Evolutionary conservation across 2,113 vertebrate species (phyloP).

Genomic region (Pachypanchax playfairii): DNA sequence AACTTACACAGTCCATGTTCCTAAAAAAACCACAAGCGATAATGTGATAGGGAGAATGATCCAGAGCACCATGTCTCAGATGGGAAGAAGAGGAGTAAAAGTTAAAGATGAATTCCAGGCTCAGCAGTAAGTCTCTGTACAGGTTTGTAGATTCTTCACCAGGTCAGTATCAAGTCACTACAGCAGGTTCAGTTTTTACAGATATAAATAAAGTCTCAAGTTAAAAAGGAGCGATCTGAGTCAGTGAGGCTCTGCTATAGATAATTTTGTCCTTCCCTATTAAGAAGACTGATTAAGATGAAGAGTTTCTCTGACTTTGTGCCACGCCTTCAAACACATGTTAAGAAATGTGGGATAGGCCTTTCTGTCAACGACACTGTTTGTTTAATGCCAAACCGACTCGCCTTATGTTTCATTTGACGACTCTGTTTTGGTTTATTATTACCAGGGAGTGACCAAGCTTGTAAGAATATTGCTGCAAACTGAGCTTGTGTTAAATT

Average conservation of each 20-base stretch:
- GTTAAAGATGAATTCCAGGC: not conserved
- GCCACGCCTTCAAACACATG: slow-evolving; percentile 60
- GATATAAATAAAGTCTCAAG: not conserved
- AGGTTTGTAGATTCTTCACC: not conserved
- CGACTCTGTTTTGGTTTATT: not conserved
- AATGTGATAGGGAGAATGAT: slow-evolving; percentile 75
- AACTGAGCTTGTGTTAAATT: not conserved
- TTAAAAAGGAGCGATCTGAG: slow-evolving; percentile 1
- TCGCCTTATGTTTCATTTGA: not conserved
- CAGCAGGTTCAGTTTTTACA: not conserved
- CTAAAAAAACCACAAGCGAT: slow-evolving; percentile 74
- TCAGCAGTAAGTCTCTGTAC: not conserved
- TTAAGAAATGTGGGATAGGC: no score
- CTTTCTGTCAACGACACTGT: slow-evolving; percentile 34
- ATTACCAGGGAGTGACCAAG: not conserved
- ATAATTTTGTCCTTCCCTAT: slow-evolving; percentile 14
- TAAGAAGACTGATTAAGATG: slow-evolving; percentile 16
- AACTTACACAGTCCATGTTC: slow-evolving; percentile 83
- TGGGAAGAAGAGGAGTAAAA: slow-evolving; percentile 2
- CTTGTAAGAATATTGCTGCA: not conserved
- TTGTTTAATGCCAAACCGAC: slow-evolving; percentile 34
- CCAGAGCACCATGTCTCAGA: slow-evolving; percentile 77
- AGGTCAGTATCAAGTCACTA: slow-evolving; percentile 5
- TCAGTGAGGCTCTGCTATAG: not conserved
- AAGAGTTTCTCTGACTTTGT: slow-evolving; percentile 14